Percentiles rank a stretch among this genome's conserved stretches.
These are phyloP conservation scores for Agrotis clavis DNA, from an alignment of 2,888 invertebrate species.

Conservation along the genomic window DNA sequence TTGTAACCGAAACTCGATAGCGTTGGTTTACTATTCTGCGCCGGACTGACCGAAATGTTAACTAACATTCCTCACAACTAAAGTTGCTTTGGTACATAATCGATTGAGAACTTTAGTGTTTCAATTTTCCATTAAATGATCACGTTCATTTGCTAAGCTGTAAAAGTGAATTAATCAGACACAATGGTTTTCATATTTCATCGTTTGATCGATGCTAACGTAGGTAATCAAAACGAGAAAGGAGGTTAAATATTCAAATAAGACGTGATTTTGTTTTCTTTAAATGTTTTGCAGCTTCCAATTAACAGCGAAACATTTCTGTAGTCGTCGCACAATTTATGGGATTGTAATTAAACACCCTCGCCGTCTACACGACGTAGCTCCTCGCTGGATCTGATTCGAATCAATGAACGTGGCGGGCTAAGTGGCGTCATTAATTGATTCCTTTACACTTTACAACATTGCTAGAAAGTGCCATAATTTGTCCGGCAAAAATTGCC, in stretches of 20 bases:
- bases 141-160: not conserved
- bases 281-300: constrained; percentile 31
- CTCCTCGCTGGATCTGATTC: constrained; percentile 23
- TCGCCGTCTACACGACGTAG: constrained; percentile 16
- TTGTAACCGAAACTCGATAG: constrained; percentile 14
- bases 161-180: not conserved
- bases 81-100: constrained; percentile 19
- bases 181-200: not conserved
- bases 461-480: constrained; percentile 19
- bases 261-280: constrained; percentile 14
- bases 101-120: constrained; percentile 7
- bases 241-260: not conserved
- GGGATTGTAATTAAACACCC: constrained; percentile 29
- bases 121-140: constrained; percentile 3
- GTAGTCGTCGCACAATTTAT: constrained; percentile 13
- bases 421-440: constrained; percentile 39
- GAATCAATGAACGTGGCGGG: constrained; percentile 33
- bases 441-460: constrained; percentile 28
- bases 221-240: constrained; percentile 2
- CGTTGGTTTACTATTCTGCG: constrained; percentile 20
- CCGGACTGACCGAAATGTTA: not conserved
- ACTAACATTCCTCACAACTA: constrained; percentile 2
- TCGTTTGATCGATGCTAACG: constrained; percentile 1
- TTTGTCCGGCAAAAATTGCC: constrained; percentile 25
- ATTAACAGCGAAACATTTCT: constrained; percentile 15